Evolutionary conservation across 1,140 invertebrate genomes (phyloP), one percentile per base, ranked within the genome.

Genomic region (Tribolium castaneum): DNA sequence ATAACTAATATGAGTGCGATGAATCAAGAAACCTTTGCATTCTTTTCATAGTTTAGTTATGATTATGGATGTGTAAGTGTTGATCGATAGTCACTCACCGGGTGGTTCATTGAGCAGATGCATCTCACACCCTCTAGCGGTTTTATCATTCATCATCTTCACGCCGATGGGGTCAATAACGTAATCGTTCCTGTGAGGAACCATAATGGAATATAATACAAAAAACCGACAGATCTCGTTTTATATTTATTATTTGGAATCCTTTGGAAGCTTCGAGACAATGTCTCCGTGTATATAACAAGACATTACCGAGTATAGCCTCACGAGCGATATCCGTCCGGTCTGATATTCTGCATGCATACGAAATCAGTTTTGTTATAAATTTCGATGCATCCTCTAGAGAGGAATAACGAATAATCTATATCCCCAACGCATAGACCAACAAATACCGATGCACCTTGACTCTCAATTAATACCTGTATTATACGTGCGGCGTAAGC

Each of bases 381-480:
- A 79, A 79, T 82, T 82, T 82, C 76, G 81, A 81, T 74, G 80
- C 81, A 82, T 82, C 76, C 81, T 79, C 70, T 79, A 49, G 75
- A 78, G 25, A 39, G 51, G 59, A 74, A 81, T 79, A 81, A 82
- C 78, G 79, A 80, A 78, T 82, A 82, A 81, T 82, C 82, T 82
- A 82, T 81, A 82, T 80, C 80, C 82, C 59, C 76, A 51, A 80
- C 82, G 82, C 82, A 81, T 80, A 80, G 77, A 73, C 74, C 81
- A 81, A 75, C 82, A 80, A 82, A 82, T 82, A 79, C 82, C 80
- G 80, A 82, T 80, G 82, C 82, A 81, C 78, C 80, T 80, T 75
- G 82, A 82, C 82, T 82, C 78, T 77, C 82, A 82, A 82, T 82
- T 81, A 82, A 82, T 81, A 79, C 74, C 71, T 77, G 77, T 73